A percentile compares a stretch with the other conserved stretches of the same genome.
Conservation (phyloP, 2,113 vertebrate species). For the Mormyrus iriodes region DNA sequence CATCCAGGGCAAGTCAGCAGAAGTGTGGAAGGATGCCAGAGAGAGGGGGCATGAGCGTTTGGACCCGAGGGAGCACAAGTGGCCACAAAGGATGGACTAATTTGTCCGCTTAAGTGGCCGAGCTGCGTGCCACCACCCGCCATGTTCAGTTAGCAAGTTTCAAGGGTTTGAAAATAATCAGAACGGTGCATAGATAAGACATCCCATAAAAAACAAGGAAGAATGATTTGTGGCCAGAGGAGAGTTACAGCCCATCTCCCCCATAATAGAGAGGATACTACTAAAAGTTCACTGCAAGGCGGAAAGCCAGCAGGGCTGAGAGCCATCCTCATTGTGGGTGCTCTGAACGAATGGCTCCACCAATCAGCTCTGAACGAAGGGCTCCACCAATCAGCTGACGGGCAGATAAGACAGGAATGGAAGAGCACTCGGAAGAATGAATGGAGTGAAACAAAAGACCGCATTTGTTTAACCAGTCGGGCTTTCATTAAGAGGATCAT, state of each 20-base stretch:
- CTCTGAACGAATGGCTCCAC: not conserved
- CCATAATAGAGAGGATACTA: not conserved
- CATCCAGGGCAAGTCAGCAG: constrained; percentile 50
- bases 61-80: not conserved
- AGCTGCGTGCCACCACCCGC: not conserved
- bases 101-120: not conserved
- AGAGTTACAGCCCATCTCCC: not conserved
- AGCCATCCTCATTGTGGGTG: not conserved
- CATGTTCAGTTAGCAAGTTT: not conserved
- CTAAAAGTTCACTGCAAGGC: not conserved
- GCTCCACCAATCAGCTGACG: not conserved
- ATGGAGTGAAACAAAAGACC: not conserved
- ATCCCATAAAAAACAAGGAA: not conserved
- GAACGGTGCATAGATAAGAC: not conserved
- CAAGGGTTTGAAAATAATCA: not conserved
- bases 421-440: not conserved
- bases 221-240: not conserved
- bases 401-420: not conserved
- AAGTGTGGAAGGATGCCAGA: not conserved
- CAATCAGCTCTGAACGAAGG: constrained; percentile 5
- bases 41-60: not conserved
- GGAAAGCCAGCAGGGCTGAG: not conserved
- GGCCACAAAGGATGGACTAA: not conserved
- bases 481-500: not conserved
- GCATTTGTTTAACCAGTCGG: not conserved